phyloP scores from a whole-genome alignment of 1,140 invertebrate genomes.

The Ceratosolen solmsi region DNA sequence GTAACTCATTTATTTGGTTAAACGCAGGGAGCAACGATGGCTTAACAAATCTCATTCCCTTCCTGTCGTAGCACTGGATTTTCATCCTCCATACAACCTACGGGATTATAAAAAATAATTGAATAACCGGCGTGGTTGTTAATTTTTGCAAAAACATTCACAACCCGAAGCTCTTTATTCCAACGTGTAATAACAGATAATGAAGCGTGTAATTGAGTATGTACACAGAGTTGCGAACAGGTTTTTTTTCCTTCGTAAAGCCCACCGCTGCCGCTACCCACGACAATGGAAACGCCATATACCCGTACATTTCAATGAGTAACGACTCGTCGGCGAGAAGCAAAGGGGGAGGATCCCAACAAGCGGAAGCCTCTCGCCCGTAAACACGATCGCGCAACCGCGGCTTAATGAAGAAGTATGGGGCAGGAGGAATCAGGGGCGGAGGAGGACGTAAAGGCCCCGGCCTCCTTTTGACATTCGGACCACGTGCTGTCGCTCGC shows the following conservation, averaged over 20 bases:
- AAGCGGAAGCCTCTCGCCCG: background rate
- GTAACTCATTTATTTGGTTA: no score
- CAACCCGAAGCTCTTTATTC: background rate
- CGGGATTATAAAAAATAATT: background rate
- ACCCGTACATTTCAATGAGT: background rate
- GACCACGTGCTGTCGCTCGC: background rate
- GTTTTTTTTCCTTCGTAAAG: background rate
- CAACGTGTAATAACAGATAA: background rate
- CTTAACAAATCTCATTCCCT: no score
- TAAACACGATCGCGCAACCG: background rate
- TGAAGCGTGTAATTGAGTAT: background rate
- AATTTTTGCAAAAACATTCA: background rate
- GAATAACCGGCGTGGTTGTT: background rate
- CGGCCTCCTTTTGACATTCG: background rate
- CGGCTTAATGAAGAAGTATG: background rate
- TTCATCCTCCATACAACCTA: background rate
- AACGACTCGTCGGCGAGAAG: no score
- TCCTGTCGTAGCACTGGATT: background rate
- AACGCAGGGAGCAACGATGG: background rate
- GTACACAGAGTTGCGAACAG: background rate
- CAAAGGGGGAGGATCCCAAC: background rate
- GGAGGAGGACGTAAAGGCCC: no score
- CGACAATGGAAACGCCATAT: background rate
- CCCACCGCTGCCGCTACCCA: background rate
- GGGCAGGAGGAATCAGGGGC: no score